These are phyloP conservation scores for Hermetia illucens DNA, from an alignment of 1,140 invertebrate genomes.

Conservation along the genomic window DNA sequence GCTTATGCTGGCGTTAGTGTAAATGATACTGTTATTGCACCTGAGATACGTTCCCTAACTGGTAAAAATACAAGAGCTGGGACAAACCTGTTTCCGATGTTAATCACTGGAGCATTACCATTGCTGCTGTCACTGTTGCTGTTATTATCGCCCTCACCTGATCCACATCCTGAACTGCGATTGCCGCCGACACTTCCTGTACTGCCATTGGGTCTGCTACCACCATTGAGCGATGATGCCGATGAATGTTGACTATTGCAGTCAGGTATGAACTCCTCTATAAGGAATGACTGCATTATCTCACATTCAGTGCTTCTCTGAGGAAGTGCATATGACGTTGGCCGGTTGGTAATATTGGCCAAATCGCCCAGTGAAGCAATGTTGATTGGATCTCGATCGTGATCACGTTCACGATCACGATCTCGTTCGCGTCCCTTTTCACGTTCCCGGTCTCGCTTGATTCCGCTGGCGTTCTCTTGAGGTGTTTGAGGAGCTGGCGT, in stretches of 20 bases:
- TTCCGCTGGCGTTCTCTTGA: conserved; percentile 8
- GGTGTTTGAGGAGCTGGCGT: conserved; percentile 4
- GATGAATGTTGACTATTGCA: too few relatives aligned
- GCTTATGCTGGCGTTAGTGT: conserved; percentile 74
- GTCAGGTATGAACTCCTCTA: conserved; percentile 24
- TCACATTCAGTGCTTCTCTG: conserved; percentile 27
- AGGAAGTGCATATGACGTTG: conserved; percentile 42
- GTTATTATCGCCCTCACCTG: too few relatives aligned
- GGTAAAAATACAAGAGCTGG: conserved; percentile 85
- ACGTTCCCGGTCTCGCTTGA: neutral
- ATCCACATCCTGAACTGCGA: too few relatives aligned
- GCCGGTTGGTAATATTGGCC: conserved; percentile 39
- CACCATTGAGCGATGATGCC: too few relatives aligned
- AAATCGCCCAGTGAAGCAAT: conserved; percentile 25
- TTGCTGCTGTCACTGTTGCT: too few relatives aligned
- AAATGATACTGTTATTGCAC: conserved; percentile 74
- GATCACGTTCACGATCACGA: conserved; percentile 22
- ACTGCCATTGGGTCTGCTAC: too few relatives aligned
- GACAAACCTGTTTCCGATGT: conserved; percentile 45
- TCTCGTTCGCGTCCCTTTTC: conserved; percentile 32
- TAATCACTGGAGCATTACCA: too few relatives aligned
- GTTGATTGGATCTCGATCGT: conserved; percentile 34
- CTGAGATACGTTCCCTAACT: conserved; percentile 66
- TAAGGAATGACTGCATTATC: conserved; percentile 26
- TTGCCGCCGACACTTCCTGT: too few relatives aligned